Base-by-base conservation (phyloP, 2,888 invertebrate genomes). In the Pediacus dermestoides region DNA sequence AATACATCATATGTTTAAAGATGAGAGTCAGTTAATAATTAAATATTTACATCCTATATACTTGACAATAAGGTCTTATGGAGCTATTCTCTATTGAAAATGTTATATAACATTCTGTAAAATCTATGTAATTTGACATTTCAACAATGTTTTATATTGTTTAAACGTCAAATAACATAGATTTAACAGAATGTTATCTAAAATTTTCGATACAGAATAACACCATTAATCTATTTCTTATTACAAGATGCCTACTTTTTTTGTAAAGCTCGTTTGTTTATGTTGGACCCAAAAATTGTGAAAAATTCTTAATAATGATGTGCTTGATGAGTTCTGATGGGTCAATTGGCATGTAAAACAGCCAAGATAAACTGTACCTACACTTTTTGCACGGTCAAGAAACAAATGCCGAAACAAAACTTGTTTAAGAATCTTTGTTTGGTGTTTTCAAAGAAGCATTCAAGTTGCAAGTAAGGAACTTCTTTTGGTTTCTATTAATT, bases 221-320 rank as follows among this genome's bases (percentile, higher is more conserved):
- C n/a, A n/a, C n/a, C n/a, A n/a, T n/a, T n/a, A n/a, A n/a, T 18
- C 21, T 7, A 18, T 18, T 18, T 18, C 21, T 18, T 6, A 7
- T n/a, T 6, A 6, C 6, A 18, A n/a, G 6, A 7, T 18, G 6
- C n/a, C 21, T n/a, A 18, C 21, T 18, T 18, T 7, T 18, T n/a
- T 6, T 18, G 6, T n/a, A n/a, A 7, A 7, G 6, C n/a, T 18
- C 21, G 21, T 18, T 18, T 6, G n/a, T 7, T 7, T 18, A 18
- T 18, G 6, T n/a, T 7, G 6, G 21, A n/a, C n/a, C n/a, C 6
- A 18, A 6, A n/a, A 18, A 18, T 6, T 18, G 21, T 6, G 21
- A 18, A n/a, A 18, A 18, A 18, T 18, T n/a, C 21, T 18, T 18
- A n/a, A 18, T n/a, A 6, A 18, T 18, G 21, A 18, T 18, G 21